Evolutionary conservation across 2,797 vertebrate species (phyloP), one percentile per base, ranked within the genome.

Genomic region (Myoxocephalus aenaeus): DNA sequence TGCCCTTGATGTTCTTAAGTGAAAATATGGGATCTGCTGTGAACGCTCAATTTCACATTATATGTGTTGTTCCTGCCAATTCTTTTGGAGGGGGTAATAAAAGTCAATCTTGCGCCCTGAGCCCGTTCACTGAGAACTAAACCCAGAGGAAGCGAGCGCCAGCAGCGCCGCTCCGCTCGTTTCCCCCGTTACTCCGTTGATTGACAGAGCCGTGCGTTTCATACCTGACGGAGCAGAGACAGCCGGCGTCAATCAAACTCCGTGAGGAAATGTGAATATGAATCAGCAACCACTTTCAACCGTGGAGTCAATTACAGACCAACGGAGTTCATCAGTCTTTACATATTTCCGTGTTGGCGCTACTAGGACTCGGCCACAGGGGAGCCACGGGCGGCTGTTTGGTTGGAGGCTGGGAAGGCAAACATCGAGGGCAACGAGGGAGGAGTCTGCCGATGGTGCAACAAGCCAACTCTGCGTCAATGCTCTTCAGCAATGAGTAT

Each of bases 171-270:
- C 71, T 17, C 46, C 2, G 5, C 51, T 3, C 6, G 51, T 44
- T 38, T 78, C 34, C 18, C 18, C 63, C 7, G 20, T 50, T n/a
- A 48, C 44, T 48, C 7, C 0, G 18, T 0, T 71, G 73, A 83
- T 15, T 79, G 87, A 73, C 75, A 29, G 82, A 32, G n/a, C 9
- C 38, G 11, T 8, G 9, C 3, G 62, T 44, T 77, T 83, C 64
- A 48, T 42, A 76, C 56, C 77, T 78, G 69, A 80, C 71, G 69
- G 61, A 53, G 68, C 64, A 40, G 66, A 81, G 75, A 61, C 76
- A 51, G 36, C 40, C 18, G 7, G 66, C 65, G 71, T 86, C 82
- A 67, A 71, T 86, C 82, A 85, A 53, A 48, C 13, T 22, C 46
- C 58, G 17, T 22, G 29, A 13, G 61, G 66, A 74, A 76, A 71